Conservation (phyloP, 2,888 invertebrate species). For the Lasioglossum vierecki region DNA sequence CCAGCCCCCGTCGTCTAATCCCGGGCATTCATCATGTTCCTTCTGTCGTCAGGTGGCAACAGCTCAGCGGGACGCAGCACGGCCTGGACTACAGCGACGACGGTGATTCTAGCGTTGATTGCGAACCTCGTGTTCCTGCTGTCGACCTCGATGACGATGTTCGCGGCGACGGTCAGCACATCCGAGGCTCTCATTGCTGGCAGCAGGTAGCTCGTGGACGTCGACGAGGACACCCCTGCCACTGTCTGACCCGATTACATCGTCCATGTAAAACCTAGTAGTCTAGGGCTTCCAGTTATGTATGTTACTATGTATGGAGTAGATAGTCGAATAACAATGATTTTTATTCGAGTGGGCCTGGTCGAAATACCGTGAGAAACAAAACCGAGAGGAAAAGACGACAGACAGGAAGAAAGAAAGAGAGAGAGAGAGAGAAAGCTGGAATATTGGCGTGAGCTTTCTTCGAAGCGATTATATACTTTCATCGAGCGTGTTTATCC, state of each 20-base stretch:
- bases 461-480: not conserved
- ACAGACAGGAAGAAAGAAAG: not conserved
- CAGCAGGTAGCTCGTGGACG: constrained; percentile 73
- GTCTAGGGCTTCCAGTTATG: constrained; percentile 84
- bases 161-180: constrained; percentile 26
- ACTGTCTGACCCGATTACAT: constrained; percentile 79
- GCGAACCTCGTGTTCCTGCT: constrained; percentile 44
- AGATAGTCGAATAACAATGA: constrained; percentile 80
- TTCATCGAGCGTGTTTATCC: constrained; percentile 1
- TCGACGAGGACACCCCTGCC: constrained; percentile 68
- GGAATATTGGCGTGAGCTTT: constrained; percentile 70
- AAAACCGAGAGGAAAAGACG: not conserved
- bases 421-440: constrained; percentile 63
- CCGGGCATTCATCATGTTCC: not conserved
- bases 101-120: constrained; percentile 42
- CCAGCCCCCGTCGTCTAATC: not conserved
- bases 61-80: constrained; percentile 29
- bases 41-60: constrained; percentile 42
- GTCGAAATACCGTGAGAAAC: constrained; percentile 25
- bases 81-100: constrained; percentile 55
- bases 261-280: constrained; percentile 84
- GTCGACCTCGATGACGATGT: constrained; percentile 55
- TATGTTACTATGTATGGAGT: constrained; percentile 83
- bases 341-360: constrained; percentile 74
- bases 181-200: constrained; percentile 3